Evolutionary conservation across 2,113 vertebrate genomes (phyloP).

Genomic region (Leptobrachium ailaonicum): DNA sequence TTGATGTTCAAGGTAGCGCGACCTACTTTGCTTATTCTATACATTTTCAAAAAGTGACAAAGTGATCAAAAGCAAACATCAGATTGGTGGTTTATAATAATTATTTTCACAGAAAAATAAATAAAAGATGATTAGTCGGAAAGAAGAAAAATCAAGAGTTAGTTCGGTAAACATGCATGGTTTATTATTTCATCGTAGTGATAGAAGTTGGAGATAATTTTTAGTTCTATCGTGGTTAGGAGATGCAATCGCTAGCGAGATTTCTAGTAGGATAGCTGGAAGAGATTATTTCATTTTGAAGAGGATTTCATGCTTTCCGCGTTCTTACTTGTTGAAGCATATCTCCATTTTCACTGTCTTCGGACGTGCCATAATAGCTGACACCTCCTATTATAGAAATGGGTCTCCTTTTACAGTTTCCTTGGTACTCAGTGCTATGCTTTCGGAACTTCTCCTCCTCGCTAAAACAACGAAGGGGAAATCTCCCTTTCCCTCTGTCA

Average conservation of each 20-base stretch:
- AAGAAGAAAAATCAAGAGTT: constrained; percentile 42
- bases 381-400: constrained; percentile 85
- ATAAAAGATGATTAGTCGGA: constrained; percentile 55
- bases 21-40: no score
- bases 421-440: constrained; percentile 55
- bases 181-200: constrained; percentile 54
- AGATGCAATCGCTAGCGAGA: constrained; percentile 1
- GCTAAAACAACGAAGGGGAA: constrained; percentile 47
- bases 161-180: constrained; percentile 49
- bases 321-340: constrained; percentile 86
- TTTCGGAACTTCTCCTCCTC: constrained; percentile 37
- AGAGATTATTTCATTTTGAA: constrained; percentile 29
- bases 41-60: no score
- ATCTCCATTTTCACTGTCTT: constrained; percentile 74
- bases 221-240: not conserved
- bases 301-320: constrained; percentile 52
- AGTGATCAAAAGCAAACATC: no score
- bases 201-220: constrained; percentile 39
- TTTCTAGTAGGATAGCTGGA: constrained; percentile 12
- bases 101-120: constrained; percentile 4
- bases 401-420: constrained; percentile 72
- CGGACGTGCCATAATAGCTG: constrained; percentile 71
- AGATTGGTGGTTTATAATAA: not conserved
- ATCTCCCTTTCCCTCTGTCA: constrained; percentile 53
- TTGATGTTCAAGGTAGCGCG: no score